Percentiles rank a stretch among this genome's conserved stretches.
These are phyloP conservation scores for Kryptopterus vitreolus DNA, from an alignment of 2,797 vertebrate genomes.

Conservation along the genomic window DNA sequence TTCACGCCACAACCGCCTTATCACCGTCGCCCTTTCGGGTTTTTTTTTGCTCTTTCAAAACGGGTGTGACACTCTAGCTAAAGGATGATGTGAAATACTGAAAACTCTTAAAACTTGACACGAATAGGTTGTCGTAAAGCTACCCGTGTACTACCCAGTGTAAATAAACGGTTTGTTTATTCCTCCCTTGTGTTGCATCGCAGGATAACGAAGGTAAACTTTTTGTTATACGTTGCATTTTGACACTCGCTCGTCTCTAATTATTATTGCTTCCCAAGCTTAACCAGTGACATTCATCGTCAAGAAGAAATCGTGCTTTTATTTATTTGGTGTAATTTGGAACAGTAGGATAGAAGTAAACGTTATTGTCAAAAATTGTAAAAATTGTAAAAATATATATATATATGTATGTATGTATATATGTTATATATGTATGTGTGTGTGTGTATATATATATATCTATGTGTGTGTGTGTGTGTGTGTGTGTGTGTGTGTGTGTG, in stretches of 20 bases:
- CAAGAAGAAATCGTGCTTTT: neutral
- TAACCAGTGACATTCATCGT: neutral
- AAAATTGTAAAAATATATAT: too few relatives aligned
- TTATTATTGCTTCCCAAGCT: neutral
- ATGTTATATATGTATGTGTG: too few relatives aligned
- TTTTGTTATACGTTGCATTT: too few relatives aligned
- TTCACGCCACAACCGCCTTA: too few relatives aligned
- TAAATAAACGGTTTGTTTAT: neutral
- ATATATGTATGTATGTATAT: too few relatives aligned
- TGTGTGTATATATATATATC: too few relatives aligned
- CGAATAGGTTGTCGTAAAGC: neutral
- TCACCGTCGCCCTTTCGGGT: neutral
- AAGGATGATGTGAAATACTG: too few relatives aligned
- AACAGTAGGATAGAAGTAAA: constrained; percentile 59
- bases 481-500: too few relatives aligned
- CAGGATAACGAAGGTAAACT: too few relatives aligned
- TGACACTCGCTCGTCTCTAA: neutral
- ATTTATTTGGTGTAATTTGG: neutral
- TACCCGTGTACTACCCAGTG: neutral
- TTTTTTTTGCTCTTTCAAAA: neutral
- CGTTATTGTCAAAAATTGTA: too few relatives aligned
- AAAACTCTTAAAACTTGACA: neutral
- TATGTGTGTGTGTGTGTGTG: too few relatives aligned
- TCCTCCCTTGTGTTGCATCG: neutral
- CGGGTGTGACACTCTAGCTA: too few relatives aligned